Base-by-base conservation (phyloP, 1,140 invertebrate genomes). In the Zaprionus ornatus region DNA sequence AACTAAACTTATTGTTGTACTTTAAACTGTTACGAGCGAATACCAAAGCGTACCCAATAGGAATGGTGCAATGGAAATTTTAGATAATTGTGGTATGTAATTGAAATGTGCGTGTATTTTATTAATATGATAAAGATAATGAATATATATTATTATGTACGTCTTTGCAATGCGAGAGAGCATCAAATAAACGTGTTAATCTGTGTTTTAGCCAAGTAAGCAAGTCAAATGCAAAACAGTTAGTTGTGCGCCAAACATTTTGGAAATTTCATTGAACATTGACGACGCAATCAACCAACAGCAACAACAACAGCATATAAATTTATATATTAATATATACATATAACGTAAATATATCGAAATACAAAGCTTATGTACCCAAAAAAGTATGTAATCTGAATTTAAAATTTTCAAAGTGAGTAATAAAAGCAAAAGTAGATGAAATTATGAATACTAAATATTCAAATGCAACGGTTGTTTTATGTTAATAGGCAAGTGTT, bases 151-250 rank as follows among this genome's bases (percentile, higher is more conserved):
- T 55, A 76, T 75, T 69, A 65, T 65, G 65, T 71, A 75, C 57
- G 66, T 73, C 76, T 67, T 71, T 80, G 71, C 59, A 79, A 75
- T 79, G 82, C 69, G 55, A 69, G 79, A 84, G 70, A 84, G 72
- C 82, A 86, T 77, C 12, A 80, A 90, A 83, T 90, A 81, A 80
- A 79, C 72, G 84, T 88, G 85, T 88, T 88, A 88, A 90, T 90
- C 84, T 88, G 84, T 90, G 85, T 88, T 88, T 88, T 88, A 88
- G 85, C 66, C 75, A 90, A 90, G 85, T 88, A 88, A 88, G 85
- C 82, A 60, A 67, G 52, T 29, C 27, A 62, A 69, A 61, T 76
- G 76, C 80, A 65, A 74, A 71, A 61, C 68, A 79, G 37, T 64
- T 67, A 73, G 37, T 64, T 67, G 45, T 5, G 45, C 45, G 45